These are phyloP conservation scores for Pteronura brasiliensis DNA, from an alignment of 2,113 vertebrate species.

Conservation along the genomic window DNA sequence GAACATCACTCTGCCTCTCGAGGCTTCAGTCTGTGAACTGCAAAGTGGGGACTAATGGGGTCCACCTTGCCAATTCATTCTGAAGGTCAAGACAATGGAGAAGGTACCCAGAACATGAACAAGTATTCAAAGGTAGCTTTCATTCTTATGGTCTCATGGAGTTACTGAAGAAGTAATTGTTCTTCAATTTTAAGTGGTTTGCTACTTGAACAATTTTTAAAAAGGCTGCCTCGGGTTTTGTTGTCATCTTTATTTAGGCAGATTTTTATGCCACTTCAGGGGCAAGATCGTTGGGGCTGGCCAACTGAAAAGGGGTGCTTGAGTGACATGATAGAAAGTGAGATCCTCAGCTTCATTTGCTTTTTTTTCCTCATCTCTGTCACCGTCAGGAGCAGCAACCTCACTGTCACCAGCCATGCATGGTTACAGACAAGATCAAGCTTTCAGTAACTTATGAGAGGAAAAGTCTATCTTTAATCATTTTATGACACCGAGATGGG, in stretches of 20 bases:
- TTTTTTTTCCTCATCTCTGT: neutral
- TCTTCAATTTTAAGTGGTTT: neutral
- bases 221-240: neutral
- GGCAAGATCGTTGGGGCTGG: neutral
- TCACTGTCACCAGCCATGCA: neutral
- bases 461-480: neutral
- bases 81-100: fast-evolving
- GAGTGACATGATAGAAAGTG: neutral
- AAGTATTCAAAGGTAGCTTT: neutral
- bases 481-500: neutral
- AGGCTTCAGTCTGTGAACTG: neutral
- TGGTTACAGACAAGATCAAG: neutral
- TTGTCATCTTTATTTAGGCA: neutral
- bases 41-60: neutral
- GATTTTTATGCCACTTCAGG: neutral
- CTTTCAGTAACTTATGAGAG: neutral
- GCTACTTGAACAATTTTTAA: neutral
- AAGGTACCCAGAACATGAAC: neutral
- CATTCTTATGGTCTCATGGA: fast-evolving
- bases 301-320: neutral
- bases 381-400: too few relatives aligned
- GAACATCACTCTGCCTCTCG: neutral
- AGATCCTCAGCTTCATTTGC: neutral
- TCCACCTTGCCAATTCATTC: too few relatives aligned
- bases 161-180: neutral